Evolutionary conservation across 2,888 invertebrate genomes (phyloP), one percentile per base, ranked within the genome.

Genomic region (Drosophila setosimentum): DNA sequence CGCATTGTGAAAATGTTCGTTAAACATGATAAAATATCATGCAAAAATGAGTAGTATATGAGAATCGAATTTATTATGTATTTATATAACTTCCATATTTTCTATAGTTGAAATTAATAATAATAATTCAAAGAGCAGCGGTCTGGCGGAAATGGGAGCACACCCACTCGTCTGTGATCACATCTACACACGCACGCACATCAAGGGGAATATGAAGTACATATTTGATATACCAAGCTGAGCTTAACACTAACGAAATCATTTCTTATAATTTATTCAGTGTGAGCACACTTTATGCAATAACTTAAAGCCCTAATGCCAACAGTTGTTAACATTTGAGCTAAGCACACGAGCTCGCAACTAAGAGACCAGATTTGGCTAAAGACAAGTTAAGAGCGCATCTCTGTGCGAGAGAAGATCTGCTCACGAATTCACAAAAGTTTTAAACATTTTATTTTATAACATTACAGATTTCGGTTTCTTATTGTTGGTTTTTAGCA

Each of bases 301-400:
- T 58, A 57, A 53, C 35, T 30, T 30, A 33, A 69, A 67, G 66
- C 51, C 64, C 63, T 59, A 73, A 7, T 48, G 50, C 54, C 66
- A 68, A 68, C 48, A 68, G 53, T 68, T 76, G 63, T 68, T 64
- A 60, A 64, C 27, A 51, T 67, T 51, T 29, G 54, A 35, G 55
- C 48, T 29, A 76, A 58, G 27, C 49, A 27, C 16, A 49, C 18
- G 29, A 54, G 37, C 57, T 45, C 8, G 33, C 64, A 57, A 11
- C 57, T 62, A 74, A 80, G 82, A 78, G 78, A 27, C 32, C 42
- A 51, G 51, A 50, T 67, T 48, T n/a, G 63, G 27, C 45, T 50
- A 32, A 27, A 42, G 51, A 57, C 63, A 67, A 70, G 61, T 65
- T 68, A 81, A 81, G 80, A 81, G 81, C 66, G 59, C 21, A 35